Base-by-base conservation (phyloP, 2,888 invertebrate species). In the Ectropis crepuscularia region DNA sequence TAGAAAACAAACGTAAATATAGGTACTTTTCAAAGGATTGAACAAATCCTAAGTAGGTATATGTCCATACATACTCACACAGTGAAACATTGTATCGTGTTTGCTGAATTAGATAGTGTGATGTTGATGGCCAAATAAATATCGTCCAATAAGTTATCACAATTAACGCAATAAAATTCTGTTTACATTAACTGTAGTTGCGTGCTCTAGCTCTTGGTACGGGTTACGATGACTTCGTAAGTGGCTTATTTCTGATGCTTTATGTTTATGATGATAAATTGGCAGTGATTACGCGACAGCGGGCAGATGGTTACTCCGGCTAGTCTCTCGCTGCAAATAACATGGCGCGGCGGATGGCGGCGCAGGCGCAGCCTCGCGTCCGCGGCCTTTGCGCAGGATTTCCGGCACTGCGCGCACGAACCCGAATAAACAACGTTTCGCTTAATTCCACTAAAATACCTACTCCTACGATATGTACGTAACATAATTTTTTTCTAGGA, bases 311-410 rank as follows among this genome's bases (percentile, higher is more conserved):
- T 77, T 72, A 70, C 70, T 71, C 72, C 39, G 74, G 63, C 68
- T 74, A 68, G 16, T 28, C 16, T 28, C 16, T 28, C 16, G 16
- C 16, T 67, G 74, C 68, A 75, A 77, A 78, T 74, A 77, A 71
- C 67, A 71, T 54, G 65, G 75, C 71, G 73, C 76, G 71, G 74
- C 74, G 73, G 74, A 74, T 69, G 69, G 64, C 48, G 54, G 55
- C 71, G 74, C 76, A 61, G 71, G 72, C 75, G 73, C 81, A 85
- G 83, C 85, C 84, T 84, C 82, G 84, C 72, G 69, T 72, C 76
- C 69, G 74, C 81, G 90, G 85, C 90, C 90, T 89, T 84, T 81
- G 76, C 80, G 81, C 89, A 89, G 90, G 90, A 91, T 90, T 89
- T 91, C 91, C 91, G 91, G 88, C 87, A 89, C 74, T 80, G 75